Conservation (phyloP, 2,113 vertebrate genomes). For the Typhlomys cinereus region DNA sequence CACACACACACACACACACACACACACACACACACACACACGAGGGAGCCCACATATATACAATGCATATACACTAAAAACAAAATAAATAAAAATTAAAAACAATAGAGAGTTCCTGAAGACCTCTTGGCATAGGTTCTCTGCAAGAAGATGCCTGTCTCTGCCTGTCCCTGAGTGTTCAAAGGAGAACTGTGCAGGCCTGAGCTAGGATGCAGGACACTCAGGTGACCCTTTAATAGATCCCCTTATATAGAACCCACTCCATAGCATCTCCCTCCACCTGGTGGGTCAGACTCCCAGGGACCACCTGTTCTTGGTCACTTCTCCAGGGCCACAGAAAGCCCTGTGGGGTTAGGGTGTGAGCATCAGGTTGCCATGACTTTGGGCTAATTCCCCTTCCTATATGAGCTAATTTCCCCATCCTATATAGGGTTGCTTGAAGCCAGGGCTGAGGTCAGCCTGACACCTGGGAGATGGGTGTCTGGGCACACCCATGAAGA, state of each 20-base stretch:
- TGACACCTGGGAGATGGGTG: too few relatives aligned
- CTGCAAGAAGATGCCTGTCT: rapidly evolving
- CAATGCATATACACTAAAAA: background rate
- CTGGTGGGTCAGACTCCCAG: background rate
- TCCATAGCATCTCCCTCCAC: background rate
- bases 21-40: too few relatives aligned
- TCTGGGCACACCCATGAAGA: too few relatives aligned
- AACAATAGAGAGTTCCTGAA: too few relatives aligned
- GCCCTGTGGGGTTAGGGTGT: background rate
- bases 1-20: too few relatives aligned
- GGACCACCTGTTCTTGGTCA: background rate
- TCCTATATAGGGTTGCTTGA: background rate
- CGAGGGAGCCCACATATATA: too few relatives aligned
- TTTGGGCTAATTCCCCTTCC: background rate
- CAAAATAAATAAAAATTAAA: background rate
- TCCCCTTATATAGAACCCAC: background rate
- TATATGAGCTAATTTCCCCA: background rate
- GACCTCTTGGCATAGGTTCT: too few relatives aligned
- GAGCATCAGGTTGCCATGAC: background rate
- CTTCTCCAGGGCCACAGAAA: background rate
- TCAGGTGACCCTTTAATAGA: background rate
- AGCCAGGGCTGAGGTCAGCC: background rate
- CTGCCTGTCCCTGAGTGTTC: too few relatives aligned
- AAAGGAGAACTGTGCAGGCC: background rate
- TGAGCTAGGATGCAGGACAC: too few relatives aligned